Evolutionary conservation across 2,113 vertebrate species (phyloP), one percentile per base, ranked within the genome.

Genomic region (Macroglossus sobrinus): DNA sequence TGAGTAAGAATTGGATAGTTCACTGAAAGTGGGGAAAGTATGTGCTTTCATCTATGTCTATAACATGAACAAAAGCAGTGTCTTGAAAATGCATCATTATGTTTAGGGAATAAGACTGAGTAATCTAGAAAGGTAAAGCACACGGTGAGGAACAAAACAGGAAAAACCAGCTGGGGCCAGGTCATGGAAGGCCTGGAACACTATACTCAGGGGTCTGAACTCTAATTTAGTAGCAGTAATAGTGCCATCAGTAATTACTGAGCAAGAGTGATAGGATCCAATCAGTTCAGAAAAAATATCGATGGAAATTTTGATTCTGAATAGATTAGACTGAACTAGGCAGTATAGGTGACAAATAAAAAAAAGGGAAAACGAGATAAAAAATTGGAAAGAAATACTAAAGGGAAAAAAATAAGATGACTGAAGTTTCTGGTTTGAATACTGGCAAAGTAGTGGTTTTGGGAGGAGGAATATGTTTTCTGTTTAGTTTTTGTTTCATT

Each of bases 371-470:
- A 61, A 57, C 22, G 24, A 61, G 5, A 53, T 63, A 50, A 80
- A 75, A 74, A 91, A 75, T 30, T 79, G 8, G 35, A 86, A 89
- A 93, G 38, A 72, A 76, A 38, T 66, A 84, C 47, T 61, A 84
- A 75, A 61, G 79, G 45, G 10, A 26, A 74, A 72, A 74, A 91
- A 85, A 63, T 24, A 64, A 91, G 87, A 47, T 18, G 43, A 30
- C 18, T 50, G 3, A 93, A 95, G 45, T 89, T 94, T 86, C 84
- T 82, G 57, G 75, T 82, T 82, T 96, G 59, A 30, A 13, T 82
- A 82, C 3, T 53, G 30, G n/a, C 75, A 86, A 40, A 93, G 4
- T 9, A n/a, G 33, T 63, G 40, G 26, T 94, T 84, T 79, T 4
- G 18, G 6, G 43, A 72, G 12, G 26, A 79, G 50, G 12, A 95